These are phyloP conservation scores for Anseranas semipalmata DNA, from an alignment of 2,113 vertebrate genomes.

Conservation along the genomic window DNA sequence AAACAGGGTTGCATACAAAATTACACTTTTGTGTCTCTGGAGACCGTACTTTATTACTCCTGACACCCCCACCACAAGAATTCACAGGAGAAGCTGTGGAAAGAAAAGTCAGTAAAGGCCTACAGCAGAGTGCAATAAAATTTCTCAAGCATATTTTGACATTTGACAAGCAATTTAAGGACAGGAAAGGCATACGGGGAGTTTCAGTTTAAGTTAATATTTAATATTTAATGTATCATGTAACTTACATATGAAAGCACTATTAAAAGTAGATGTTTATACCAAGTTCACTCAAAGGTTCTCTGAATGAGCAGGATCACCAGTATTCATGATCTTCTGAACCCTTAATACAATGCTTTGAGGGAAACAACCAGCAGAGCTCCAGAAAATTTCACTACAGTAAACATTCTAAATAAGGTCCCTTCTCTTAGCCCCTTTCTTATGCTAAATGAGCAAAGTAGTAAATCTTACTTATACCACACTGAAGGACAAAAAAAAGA, in stretches of 20 bases:
- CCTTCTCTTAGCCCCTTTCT: neutral
- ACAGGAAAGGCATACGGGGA: neutral
- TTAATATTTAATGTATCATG: neutral
- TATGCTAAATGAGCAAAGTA: neutral
- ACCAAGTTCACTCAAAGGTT: neutral
- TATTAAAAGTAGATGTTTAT: neutral
- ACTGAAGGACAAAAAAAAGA: neutral
- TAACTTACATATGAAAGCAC: neutral
- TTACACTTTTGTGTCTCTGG: neutral
- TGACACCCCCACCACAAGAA: neutral
- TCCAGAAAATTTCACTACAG: neutral
- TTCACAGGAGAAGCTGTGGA: slow-evolving; percentile 13
- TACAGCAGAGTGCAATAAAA: neutral
- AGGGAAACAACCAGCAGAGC: neutral
- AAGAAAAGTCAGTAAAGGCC: slow-evolving; percentile 27
- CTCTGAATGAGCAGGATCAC: neutral
- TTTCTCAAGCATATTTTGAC: neutral
- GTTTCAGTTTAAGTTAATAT: neutral
- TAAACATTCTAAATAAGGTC: neutral
- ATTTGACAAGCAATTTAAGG: neutral
- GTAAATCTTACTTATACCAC: neutral
- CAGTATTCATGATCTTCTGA: neutral
- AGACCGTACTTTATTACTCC: neutral
- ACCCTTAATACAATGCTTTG: neutral
- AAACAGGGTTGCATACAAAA: neutral